phyloP scores from a whole-genome alignment of 2,113 vertebrate genomes.

The Lampris incognitus region DNA sequence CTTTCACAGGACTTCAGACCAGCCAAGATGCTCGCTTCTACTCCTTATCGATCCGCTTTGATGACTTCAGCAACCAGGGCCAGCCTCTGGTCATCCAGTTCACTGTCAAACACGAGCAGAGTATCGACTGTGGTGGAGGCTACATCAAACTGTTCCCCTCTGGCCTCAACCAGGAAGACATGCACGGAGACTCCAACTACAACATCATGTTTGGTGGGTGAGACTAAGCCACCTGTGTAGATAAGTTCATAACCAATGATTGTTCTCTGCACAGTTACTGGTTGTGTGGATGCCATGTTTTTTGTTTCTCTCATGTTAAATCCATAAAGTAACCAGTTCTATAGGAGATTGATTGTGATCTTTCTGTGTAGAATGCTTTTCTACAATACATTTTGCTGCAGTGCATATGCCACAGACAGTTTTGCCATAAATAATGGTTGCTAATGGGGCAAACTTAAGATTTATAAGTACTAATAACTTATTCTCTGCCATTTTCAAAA shows the following conservation, averaged over 20 bases:
- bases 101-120: slow-evolving; percentile 88
- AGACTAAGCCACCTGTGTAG: not conserved
- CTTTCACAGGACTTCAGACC: slow-evolving; percentile 81
- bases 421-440: too few species aligned
- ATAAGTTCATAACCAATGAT: not conserved
- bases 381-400: too few species aligned
- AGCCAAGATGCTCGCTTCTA: slow-evolving; percentile 86
- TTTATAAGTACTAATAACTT: too few species aligned
- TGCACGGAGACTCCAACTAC: slow-evolving; percentile 85
- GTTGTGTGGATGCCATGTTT: too few species aligned
- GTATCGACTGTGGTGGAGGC: slow-evolving; percentile 85
- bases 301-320: too few species aligned
- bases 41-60: slow-evolving; percentile 82
- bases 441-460: too few species aligned
- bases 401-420: too few species aligned
- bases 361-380: too few species aligned
- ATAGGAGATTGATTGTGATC: too few species aligned
- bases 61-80: slow-evolving; percentile 83
- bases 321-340: too few species aligned
- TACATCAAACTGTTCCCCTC: slow-evolving; percentile 86
- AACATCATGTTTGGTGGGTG: slow-evolving; percentile 87
- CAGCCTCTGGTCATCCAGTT: slow-evolving; percentile 84
- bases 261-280: not conserved
- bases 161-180: slow-evolving; percentile 82
- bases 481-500: too few species aligned